Conservation (phyloP, 2,797 vertebrate species). For the Pipistrellus pipistrellus region DNA sequence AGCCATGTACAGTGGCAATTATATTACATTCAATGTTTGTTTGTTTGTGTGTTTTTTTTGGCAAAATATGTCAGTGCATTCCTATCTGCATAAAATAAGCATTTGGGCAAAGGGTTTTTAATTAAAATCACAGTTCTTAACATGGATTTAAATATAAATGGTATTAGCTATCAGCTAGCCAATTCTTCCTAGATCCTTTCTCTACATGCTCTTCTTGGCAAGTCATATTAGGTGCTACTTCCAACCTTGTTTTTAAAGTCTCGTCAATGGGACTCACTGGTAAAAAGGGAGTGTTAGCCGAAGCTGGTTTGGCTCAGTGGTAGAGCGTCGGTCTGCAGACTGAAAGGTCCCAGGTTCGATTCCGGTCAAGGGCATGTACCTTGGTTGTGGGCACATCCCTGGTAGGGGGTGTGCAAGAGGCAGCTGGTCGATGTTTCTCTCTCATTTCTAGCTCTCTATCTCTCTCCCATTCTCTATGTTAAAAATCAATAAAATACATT, state of each 20-base stretch:
- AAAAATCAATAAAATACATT: too few species aligned
- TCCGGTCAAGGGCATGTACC: too few species aligned
- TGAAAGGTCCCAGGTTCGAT: too few species aligned
- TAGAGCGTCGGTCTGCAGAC: too few species aligned
- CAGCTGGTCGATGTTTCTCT: too few species aligned
- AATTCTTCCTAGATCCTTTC: not conserved
- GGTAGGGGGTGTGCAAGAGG: too few species aligned
- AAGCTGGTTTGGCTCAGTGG: too few species aligned
- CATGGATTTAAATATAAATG: conserved; percentile 23
- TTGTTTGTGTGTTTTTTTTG: not conserved
- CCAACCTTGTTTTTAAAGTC: not conserved
- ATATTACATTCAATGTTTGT: not conserved
- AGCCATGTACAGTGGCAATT: not conserved
- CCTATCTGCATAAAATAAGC: not conserved
- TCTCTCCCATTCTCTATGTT: too few species aligned
- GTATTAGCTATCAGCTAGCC: not conserved
- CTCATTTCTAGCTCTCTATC: too few species aligned
- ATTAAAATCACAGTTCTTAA: conserved; percentile 10
- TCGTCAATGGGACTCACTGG: not conserved
- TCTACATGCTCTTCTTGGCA: not conserved
- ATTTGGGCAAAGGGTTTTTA: not conserved
- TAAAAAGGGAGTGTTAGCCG: not conserved
- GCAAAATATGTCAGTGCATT: not conserved
- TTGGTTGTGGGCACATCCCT: too few species aligned
- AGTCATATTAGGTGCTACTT: not conserved